phyloP scores from a whole-genome alignment of 2,113 vertebrate genomes.

The Arothron firmamentum region DNA sequence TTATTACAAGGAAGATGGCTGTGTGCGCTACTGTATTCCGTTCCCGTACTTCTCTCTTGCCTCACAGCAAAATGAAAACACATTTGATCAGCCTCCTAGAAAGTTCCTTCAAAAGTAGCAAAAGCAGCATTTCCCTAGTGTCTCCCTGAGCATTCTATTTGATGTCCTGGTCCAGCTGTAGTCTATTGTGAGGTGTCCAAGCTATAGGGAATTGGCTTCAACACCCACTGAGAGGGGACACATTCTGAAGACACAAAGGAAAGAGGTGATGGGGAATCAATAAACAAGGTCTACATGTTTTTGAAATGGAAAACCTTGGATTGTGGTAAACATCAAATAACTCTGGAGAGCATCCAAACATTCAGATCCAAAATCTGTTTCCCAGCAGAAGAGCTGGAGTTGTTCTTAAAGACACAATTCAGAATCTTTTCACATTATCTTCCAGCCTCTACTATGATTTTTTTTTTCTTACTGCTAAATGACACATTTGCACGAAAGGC shows the following conservation, averaged over 20 bases:
- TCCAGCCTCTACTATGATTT: neutral
- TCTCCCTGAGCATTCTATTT: constrained; percentile 22
- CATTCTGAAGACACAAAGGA: constrained; percentile 19
- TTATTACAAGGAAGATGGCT: constrained; percentile 4
- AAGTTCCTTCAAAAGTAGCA: constrained; percentile 10
- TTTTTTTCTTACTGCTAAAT: neutral
- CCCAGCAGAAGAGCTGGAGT: neutral
- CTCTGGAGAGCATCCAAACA: neutral
- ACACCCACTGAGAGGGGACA: constrained; percentile 17
- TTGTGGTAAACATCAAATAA: neutral
- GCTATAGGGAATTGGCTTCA: constrained; percentile 30
- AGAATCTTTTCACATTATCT: neutral
- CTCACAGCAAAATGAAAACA: too few relatives aligned
- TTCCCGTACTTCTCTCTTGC: too few relatives aligned
- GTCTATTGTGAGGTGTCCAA: constrained; percentile 14
- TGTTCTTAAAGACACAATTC: too few relatives aligned
- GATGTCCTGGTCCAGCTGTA: constrained; percentile 39
- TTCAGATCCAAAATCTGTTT: neutral
- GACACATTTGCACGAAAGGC: neutral
- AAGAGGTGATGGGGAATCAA: constrained; percentile 18
- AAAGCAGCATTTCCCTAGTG: constrained; percentile 16
- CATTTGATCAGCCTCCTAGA: neutral
- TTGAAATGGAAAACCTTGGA: constrained; percentile 20
- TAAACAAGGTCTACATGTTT: constrained; percentile 22
- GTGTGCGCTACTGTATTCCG: too few relatives aligned